Base-by-base conservation (phyloP, 2,113 vertebrate genomes). In the Oncorhynchus keta region DNA sequence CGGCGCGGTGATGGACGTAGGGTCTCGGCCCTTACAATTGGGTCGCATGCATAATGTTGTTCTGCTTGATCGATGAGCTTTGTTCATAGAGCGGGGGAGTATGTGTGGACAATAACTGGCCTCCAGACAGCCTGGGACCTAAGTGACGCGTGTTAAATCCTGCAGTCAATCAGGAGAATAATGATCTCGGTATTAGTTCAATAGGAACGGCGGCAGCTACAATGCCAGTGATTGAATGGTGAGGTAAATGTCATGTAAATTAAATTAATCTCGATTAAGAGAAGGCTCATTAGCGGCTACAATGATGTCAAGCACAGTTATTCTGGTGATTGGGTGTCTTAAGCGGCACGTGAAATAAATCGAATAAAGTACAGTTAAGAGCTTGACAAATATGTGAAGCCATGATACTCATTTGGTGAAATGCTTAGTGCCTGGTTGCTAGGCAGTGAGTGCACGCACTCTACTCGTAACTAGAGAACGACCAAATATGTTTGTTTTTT, bases 241-340 rank as follows among this genome's bases (percentile, higher is more conserved):
- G 84, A 91, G 84, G 81, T 89, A 89, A 89, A 90, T 89, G 87
- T 91, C 90, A 89, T 89, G 90, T 89, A 87, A 91, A 92, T 92
- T 55, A 87, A 90, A 89, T 90, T 86, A 86, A 86, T 90, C 82
- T 77, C 64, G 83, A 89, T 92, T 88, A 89, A 78, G 71, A 51
- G 70, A 69, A 80, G 89, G 86, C 85, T 90, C 88, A 88, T 91
- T 91, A 90, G 79, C 80, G 45, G 4, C 71, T 85, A 82, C 83
- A 84, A 78, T 83, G 73, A 80, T 81, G 84, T 91, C 88, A 88
- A 82, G 81, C 86, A 80, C 81, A 81, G 83, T 89, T 90, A 88
- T 88, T 87, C 80, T 79, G 73, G 65, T 84, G 84, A 86, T 88
- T 77, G 83, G 86, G 84, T 76, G 83, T 79, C 76, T 83, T 84